A percentile compares a stretch with the other conserved stretches of the same genome.
These are phyloP conservation scores for Burhinus oedicnemus DNA, from an alignment of 2,113 vertebrate genomes.

Conservation along the genomic window DNA sequence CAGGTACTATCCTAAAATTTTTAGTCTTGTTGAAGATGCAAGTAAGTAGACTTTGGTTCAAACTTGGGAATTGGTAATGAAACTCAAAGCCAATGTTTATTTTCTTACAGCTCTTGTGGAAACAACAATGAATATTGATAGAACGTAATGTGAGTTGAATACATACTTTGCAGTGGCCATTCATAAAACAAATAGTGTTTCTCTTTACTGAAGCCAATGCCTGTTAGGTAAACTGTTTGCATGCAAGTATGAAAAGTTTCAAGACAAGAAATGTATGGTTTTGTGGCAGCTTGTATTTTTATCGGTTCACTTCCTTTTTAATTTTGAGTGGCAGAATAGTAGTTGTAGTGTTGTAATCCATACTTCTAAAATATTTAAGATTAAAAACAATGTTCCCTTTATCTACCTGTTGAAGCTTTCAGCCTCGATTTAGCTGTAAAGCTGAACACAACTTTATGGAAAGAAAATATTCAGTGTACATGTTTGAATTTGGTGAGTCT, in stretches of 20 bases:
- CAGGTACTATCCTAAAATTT: neutral
- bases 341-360: neutral
- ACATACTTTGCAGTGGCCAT: neutral
- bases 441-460: neutral
- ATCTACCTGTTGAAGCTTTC: neutral
- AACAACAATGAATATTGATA: neutral
- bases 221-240: neutral
- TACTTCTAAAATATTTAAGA: neutral
- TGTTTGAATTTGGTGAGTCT: neutral
- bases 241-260: neutral
- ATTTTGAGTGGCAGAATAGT: neutral
- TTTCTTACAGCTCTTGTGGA: neutral
- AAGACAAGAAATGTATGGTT: neutral
- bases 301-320: neutral
- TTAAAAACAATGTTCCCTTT: neutral
- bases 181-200: neutral
- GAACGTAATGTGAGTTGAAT: fast-evolving
- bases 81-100: neutral
- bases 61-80: neutral
- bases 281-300: neutral
- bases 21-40: neutral
- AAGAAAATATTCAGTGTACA: neutral
- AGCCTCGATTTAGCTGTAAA: neutral
- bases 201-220: neutral
- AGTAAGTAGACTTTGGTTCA: neutral